Base-by-base conservation (phyloP, 2,888 invertebrate species). In the Vannuccia rotundouncinata region DNA sequence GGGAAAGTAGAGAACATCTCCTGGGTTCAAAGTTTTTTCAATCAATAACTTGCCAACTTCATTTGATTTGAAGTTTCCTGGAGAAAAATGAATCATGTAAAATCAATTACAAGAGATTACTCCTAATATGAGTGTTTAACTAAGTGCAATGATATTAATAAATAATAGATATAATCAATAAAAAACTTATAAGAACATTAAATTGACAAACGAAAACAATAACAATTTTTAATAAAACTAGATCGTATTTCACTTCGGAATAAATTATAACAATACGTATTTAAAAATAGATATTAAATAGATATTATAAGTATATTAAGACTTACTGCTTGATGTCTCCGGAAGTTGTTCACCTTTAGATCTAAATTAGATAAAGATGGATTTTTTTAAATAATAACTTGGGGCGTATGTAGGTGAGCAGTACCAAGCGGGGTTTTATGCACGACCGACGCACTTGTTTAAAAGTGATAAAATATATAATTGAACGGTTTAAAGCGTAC, bases 1-100 rank as follows among this genome's bases (percentile, higher is more conserved):
- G 0, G 98, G 98, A 85, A 98, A 94, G 87, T 98, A 99, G 0
- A 99, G 89, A 84, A 97, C 86, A 87, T 97, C 97, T 0, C 96
- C 96, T 1, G 94, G 92, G 85, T 92, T 90, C 76, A 97, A 88
- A 0, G 92, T 90, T 0, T 92, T 91, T 85, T 95, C 94, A 83
- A 94, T 87, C 81, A 94, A 91, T 0, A 94, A 94, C 60, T 80
- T 88, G 0, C 93, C 93, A 78, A 96, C 82, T 84, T 95, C 93
- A 5, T 91, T 89, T 25, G 87, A 85, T 2, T 83, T 85, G 83
- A 90, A 88, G 83, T 90, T 90, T 5, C 82, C 88, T 88, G 84
- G 31, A 83, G 84, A 31, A 22, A 1, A 73, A 13, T 0, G 66
- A 81, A 81, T 30, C 29, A 29, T 28, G 82, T 60, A 13, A 13